Evolutionary conservation across 2,113 vertebrate species (phyloP).

Genomic region (Phrynosoma platyrhinos): DNA sequence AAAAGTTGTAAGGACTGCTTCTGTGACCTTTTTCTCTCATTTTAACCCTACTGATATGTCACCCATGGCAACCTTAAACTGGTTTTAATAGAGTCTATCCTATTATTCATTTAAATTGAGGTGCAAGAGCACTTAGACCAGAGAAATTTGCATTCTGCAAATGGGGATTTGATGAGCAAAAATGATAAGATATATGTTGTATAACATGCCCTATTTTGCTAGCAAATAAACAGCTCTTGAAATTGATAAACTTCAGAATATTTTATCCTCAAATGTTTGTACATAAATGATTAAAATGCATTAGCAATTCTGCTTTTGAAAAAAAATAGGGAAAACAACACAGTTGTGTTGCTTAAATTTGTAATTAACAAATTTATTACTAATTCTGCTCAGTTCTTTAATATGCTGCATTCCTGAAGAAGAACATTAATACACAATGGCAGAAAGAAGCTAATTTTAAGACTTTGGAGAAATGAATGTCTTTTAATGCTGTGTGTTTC

Average conservation of each 20-base stretch:
- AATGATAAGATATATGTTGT: conserved; percentile 92
- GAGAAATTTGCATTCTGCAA: conserved; percentile 90
- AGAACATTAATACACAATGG: conserved; percentile 91
- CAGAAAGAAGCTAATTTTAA: conserved; percentile 91
- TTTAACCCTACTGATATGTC: conserved; percentile 90
- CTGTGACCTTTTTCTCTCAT: conserved; percentile 87
- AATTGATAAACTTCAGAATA: conserved; percentile 91
- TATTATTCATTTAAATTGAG: conserved; percentile 92
- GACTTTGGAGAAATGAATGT: conserved; percentile 93
- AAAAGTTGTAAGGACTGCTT: conserved; percentile 86
- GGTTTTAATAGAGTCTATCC: conserved; percentile 90
- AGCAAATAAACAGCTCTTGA: conserved; percentile 90
- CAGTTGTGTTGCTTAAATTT: conserved; percentile 90
- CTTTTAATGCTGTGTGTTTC: conserved; percentile 90
- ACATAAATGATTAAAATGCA: conserved; percentile 91
- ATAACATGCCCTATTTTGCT: conserved; percentile 90
- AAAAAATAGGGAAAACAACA: conserved; percentile 87
- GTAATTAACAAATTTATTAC: conserved; percentile 93
- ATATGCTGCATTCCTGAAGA: conserved; percentile 89
- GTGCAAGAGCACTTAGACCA: conserved; percentile 90
- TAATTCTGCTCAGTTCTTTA: conserved; percentile 89
- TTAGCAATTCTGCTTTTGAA: conserved; percentile 87
- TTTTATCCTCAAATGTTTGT: conserved; percentile 89
- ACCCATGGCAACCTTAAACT: conserved; percentile 89
- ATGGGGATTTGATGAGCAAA: conserved; percentile 92